phyloP scores from a whole-genome alignment of 2,797 vertebrate genomes.

The Phyllotis vaccarum region DNA sequence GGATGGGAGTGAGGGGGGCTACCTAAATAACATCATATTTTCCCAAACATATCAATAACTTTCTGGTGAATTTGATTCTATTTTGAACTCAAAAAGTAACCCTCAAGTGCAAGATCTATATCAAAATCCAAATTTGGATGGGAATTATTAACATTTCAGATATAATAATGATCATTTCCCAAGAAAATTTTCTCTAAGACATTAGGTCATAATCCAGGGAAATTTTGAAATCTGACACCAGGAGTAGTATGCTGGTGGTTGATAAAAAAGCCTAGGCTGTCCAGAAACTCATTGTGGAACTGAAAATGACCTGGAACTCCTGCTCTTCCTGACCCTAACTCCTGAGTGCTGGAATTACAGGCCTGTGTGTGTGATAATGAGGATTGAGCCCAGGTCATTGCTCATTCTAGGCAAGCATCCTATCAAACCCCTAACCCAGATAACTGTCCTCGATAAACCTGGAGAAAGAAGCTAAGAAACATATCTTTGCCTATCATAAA shows the following conservation, averaged over 20 bases:
- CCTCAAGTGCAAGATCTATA: not conserved
- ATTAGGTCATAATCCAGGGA: not conserved
- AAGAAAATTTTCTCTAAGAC: conserved; percentile 11
- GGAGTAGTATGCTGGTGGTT: not conserved
- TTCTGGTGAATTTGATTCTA: not conserved
- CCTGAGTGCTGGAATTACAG: not conserved
- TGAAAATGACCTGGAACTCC: not conserved
- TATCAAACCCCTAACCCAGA: not conserved
- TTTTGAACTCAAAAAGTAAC: conserved; percentile 8
- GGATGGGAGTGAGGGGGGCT: not conserved
- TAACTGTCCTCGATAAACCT: not conserved
- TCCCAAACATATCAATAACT: not conserved
- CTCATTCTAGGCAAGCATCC: not conserved
- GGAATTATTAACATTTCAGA: conserved; percentile 23
- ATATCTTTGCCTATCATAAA: not conserved
- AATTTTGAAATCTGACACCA: not conserved
- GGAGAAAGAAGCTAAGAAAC: not conserved
- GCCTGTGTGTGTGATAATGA: not conserved
- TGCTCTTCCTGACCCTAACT: not conserved
- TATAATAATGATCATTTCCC: not conserved
- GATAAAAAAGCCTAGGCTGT: not conserved
- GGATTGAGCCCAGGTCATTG: not conserved
- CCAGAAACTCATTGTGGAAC: not conserved
- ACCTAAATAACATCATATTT: conserved; percentile 10
- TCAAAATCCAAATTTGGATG: not conserved